These are phyloP conservation scores for Drosophila neotestacea DNA, from an alignment of 2,888 invertebrate genomes.

Conservation along the genomic window DNA sequence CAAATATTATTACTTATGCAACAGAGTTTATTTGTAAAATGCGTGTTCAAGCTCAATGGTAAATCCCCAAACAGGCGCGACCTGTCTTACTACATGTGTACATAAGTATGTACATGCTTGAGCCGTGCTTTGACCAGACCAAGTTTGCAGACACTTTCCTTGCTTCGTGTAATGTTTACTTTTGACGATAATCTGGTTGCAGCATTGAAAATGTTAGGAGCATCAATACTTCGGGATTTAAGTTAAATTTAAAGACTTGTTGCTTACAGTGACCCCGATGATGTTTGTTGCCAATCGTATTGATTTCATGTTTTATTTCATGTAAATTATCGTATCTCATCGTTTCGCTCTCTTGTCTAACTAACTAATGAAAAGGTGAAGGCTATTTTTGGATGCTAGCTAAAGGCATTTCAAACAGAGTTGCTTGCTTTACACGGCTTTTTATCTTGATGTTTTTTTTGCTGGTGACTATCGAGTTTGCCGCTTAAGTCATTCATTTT, in stretches of 20 bases:
- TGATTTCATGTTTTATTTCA: constrained; percentile 43
- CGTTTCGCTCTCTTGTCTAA: constrained; percentile 36
- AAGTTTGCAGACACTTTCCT: constrained; percentile 37
- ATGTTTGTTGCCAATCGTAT: constrained; percentile 12
- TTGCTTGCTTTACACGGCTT: constrained; percentile 6
- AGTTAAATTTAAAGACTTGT: constrained; percentile 16
- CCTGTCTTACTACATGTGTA: constrained; percentile 21
- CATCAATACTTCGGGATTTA: not conserved
- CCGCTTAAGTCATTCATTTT: constrained; percentile 27
- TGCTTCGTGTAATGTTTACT: constrained; percentile 6
- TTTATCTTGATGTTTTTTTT: not conserved
- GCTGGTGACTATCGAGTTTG: constrained; percentile 15
- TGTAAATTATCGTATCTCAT: constrained; percentile 46
- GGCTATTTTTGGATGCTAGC: constrained; percentile 38
- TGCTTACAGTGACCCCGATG: constrained; percentile 44
- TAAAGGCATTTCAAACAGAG: constrained; percentile 21
- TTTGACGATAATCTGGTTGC: constrained; percentile 12
- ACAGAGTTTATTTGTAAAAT: constrained; percentile 12
- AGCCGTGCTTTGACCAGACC: constrained; percentile 2
- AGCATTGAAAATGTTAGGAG: constrained; percentile 7
- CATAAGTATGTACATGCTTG: too few species aligned
- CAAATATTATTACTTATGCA: constrained; percentile 10
- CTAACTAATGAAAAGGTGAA: constrained; percentile 53
- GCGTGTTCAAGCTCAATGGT: constrained; percentile 68
- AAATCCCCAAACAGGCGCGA: constrained; percentile 35